phyloP scores from a whole-genome alignment of 2,113 vertebrate species.

The Apus apus region DNA sequence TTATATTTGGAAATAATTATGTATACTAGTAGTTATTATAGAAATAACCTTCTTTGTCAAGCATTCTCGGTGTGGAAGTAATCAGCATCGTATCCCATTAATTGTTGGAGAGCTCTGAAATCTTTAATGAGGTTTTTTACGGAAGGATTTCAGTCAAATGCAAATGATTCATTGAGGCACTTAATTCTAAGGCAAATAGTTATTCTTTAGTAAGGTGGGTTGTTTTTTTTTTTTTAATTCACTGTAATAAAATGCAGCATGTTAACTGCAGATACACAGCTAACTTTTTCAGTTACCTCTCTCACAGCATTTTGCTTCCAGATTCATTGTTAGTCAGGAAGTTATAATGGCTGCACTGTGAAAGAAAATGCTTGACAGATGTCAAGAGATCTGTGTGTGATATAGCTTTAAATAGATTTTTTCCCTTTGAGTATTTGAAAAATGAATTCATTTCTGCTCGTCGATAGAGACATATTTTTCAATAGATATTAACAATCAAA shows the following conservation, averaged over 20 bases:
- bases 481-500: slow-evolving; percentile 59
- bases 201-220: background rate
- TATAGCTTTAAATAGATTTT: background rate
- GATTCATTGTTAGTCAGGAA: background rate
- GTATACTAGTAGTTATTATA: slow-evolving; percentile 54
- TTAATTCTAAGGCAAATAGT: slow-evolving; percentile 57
- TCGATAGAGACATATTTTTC: background rate
- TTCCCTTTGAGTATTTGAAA: background rate
- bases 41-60: slow-evolving; percentile 64
- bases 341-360: background rate
- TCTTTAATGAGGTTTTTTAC: slow-evolving; percentile 51
- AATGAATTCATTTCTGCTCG: slow-evolving; percentile 10
- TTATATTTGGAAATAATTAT: slow-evolving; percentile 61
- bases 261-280: background rate
- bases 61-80: slow-evolving; percentile 56
- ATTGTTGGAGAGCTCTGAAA: slow-evolving; percentile 70
- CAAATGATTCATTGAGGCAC: slow-evolving; percentile 66
- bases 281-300: background rate
- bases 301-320: slow-evolving; percentile 28
- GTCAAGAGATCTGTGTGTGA: background rate
- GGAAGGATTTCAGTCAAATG: slow-evolving; percentile 56
- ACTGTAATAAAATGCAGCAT: background rate
- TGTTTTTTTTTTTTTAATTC: background rate
- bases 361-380: slow-evolving; percentile 13
- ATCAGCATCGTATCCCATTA: slow-evolving; percentile 63